Evolutionary conservation across 1,140 invertebrate genomes (phyloP), one percentile per base, ranked within the genome.

Genomic region (Drosophila lacteicornis): DNA sequence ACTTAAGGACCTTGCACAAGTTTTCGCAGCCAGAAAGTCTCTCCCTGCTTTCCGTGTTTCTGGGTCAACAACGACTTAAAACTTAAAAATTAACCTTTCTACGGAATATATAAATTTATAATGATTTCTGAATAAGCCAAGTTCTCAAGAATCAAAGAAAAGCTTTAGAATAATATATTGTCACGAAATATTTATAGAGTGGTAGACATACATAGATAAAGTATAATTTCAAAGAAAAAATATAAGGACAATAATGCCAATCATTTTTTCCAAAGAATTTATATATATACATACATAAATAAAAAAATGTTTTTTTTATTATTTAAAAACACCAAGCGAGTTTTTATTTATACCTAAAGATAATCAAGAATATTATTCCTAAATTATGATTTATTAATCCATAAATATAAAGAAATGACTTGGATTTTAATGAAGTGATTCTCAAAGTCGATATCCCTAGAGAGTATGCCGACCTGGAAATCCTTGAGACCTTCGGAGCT

Each of bases 401-500:
- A 36, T 19, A 3, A 27, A 27, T 13, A 3, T 30, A 12, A 11
- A 0, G 3, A 47, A 30, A 3, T 22, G 30, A 60, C 51, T 22
- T 19, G 19, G 19, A 38, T 22, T 38, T 22, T 55, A 55, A 11
- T 12, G 7, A 17, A 40, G 17, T 7, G n/a, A 13, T 11, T 19
- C 19, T 12, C 3, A 50, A 25, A 55, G 40, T 73, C 46, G 19
- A 17, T 19, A 33, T 8, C 9, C 12, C 4, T 13, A 17, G 9
- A 25, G 27, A 25, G 65, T 66, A 66, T 27, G 22, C 8, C n/a
- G 15, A 58, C 12, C n/a, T 11, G 33, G 30, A 53, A 53, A 43
- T 30, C 74, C 73, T 53, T 76, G 53, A 76, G 47, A 58, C 42
- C 53, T 49, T 45, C 33, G 13, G 1, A 15, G 43, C 19, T 33